Evolutionary conservation across 2,888 invertebrate species (phyloP), one percentile per base, ranked within the genome.

Genomic region (Campopleginae sp.): DNA sequence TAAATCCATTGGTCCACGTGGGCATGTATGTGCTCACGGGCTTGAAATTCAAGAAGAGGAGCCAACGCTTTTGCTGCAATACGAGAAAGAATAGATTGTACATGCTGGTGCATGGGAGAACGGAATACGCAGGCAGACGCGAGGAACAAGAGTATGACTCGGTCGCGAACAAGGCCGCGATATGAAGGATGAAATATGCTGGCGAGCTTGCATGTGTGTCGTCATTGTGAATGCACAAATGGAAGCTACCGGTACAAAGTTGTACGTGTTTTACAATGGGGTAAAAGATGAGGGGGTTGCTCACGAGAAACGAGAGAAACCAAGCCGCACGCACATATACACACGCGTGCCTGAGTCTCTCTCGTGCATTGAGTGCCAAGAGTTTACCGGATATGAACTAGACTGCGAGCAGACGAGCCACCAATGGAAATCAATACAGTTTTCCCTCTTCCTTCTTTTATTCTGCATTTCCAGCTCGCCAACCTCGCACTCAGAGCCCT

Each of bases 381-480:
- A 66, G 44, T 48, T 44, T 58, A 75, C 70, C 83, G 84, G 84
- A 84, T 80, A 71, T 76, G 80, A 71, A 58, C 33, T 85, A 90
- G 90, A 90, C 90, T 89, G 88, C 86, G 86, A 88, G 88, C 89
- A 90, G 90, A 90, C 90, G 84, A 86, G 85, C 82, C 86, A 86
- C 87, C 58, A 90, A 89, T 89, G 88, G 88, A 90, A 90, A 90
- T 90, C 90, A 90, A 90, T 90, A 90, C 90, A 87, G 85, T 79
- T 80, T 84, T 54, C 63, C 17, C 71, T 72, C 70, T 63, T 48
- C 61, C 63, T 80, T 66, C 46, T 63, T 48, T 51, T 81, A 68
- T 78, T 78, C 68, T 38, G 54, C 74, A 44, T 61, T 78, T 61
- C 31, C 77, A 70, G 12, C 14, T 23, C 66, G 3, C 5, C 58